phyloP scores from a whole-genome alignment of 1,140 invertebrate genomes.

The Trichogramma pretiosum region DNA sequence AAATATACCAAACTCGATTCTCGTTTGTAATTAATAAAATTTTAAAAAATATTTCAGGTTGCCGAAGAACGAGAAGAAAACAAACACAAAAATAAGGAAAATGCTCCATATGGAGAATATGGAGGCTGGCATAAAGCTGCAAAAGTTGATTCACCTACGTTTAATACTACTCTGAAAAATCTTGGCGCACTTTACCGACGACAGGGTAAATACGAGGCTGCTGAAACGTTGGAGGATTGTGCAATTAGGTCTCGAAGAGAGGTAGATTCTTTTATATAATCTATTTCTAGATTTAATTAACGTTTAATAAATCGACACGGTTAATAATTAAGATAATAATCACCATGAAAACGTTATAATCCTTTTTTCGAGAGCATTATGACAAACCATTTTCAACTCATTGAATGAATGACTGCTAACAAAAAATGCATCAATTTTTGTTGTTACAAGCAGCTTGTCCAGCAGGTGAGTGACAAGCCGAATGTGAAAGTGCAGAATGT shows the following conservation, averaged over 20 bases:
- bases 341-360: too few species aligned
- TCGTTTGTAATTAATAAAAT: not conserved
- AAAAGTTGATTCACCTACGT: constrained; percentile 96
- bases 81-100: constrained; percentile 85
- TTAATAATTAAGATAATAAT: too few species aligned
- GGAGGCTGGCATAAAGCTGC: constrained; percentile 97
- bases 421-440: constrained; percentile 26
- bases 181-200: constrained; percentile 92
- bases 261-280: constrained; percentile 46
- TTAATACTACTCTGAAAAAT: constrained; percentile 95
- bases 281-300: not conserved
- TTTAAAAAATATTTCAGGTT: constrained; percentile 47
- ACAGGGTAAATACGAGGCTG: constrained; percentile 98
- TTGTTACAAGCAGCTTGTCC: constrained; percentile 45
- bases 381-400: not conserved
- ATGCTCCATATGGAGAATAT: constrained; percentile 86
- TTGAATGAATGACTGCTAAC: constrained; percentile 9
- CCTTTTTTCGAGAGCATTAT: too few species aligned
- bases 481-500: constrained; percentile 12
- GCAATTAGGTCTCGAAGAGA: constrained; percentile 88
- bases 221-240: constrained; percentile 97
- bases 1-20: too few species aligned
- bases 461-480: constrained; percentile 36
- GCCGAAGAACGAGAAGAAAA: constrained; percentile 96
- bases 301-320: not conserved